These are phyloP conservation scores for Alethe diademata DNA, from an alignment of 2,113 vertebrate species.

Conservation along the genomic window DNA sequence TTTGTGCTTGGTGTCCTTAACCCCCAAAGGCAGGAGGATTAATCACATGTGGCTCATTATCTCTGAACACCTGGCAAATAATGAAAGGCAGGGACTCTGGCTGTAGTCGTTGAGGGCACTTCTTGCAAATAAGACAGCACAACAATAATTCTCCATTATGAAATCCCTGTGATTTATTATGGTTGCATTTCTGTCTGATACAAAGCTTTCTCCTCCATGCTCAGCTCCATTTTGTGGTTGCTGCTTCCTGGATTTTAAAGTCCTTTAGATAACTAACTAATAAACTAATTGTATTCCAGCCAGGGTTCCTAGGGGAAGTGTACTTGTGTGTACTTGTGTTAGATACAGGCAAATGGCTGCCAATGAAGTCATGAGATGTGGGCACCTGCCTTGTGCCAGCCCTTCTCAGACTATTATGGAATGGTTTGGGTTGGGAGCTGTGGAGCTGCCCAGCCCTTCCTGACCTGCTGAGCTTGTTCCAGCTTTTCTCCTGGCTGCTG, in stretches of 20 bases:
- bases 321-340: rapidly evolving
- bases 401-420: rapidly evolving
- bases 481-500: not conserved
- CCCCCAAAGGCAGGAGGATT: not conserved
- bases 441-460: not conserved
- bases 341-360: not conserved
- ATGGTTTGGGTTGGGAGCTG: not conserved
- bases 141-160: not conserved
- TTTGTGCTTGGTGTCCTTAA: not conserved
- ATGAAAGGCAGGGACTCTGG: not conserved
- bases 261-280: not conserved
- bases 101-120: not conserved
- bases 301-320: not conserved
- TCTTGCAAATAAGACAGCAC: not conserved
- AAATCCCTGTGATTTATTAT: not conserved
- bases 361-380: rapidly evolving
- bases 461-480: not conserved
- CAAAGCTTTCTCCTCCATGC: not conserved
- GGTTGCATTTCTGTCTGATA: not conserved
- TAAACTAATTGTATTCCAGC: not conserved
- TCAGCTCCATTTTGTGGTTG: not conserved
- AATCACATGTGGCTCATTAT: not conserved
- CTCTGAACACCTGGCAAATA: not conserved
- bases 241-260: not conserved
- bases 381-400: not conserved